Evolutionary conservation across 2,113 vertebrate species (phyloP).

Genomic region (Hyperoodon ampullatus): DNA sequence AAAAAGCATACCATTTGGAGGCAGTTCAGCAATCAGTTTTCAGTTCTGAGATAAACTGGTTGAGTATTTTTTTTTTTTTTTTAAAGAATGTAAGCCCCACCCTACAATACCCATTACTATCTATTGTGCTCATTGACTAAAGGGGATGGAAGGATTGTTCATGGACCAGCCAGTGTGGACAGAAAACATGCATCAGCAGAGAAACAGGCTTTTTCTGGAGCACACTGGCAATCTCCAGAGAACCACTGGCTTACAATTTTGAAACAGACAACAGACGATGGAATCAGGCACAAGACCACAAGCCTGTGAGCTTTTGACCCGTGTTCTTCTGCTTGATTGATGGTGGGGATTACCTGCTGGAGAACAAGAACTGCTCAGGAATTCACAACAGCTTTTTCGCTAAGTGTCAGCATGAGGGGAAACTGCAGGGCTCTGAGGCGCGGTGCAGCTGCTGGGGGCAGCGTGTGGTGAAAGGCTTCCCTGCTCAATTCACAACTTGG

Average conservation of each 20-base stretch:
- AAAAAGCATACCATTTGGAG: rapidly evolving
- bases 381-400: neutral
- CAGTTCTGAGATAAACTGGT: neutral
- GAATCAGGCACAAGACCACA: neutral
- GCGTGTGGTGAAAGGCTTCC: rapidly evolving
- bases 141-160: neutral
- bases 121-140: conserved; percentile 20
- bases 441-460: rapidly evolving
- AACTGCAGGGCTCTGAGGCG: neutral
- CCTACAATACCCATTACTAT: neutral
- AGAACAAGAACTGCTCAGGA: neutral
- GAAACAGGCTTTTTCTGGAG: neutral
- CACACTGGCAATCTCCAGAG: neutral
- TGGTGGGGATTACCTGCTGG: neutral
- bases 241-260: conserved; percentile 53
- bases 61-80: neutral
- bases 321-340: neutral
- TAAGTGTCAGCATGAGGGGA: neutral
- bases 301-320: neutral
- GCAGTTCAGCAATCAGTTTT: neutral
- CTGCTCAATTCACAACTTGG: neutral
- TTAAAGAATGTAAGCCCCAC: neutral
- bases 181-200: conserved; percentile 50
- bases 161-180: neutral
- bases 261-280: conserved; percentile 48